A percentile compares a stretch with the other conserved stretches of the same genome.
phyloP scores from a whole-genome alignment of 2,797 vertebrate genomes.

The Sus cebifrons region DNA sequence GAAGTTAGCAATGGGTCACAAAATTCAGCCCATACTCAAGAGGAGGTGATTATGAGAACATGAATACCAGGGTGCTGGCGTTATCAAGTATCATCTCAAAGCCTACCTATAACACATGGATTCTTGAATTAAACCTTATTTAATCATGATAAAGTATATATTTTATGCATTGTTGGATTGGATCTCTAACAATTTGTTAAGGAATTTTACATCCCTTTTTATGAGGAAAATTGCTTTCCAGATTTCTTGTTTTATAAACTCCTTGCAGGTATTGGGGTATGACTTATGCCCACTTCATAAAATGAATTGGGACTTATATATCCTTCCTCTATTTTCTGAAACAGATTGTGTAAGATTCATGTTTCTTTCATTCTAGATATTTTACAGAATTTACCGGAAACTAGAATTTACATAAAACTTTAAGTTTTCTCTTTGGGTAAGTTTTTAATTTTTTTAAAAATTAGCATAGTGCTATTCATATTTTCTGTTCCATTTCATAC shows the following conservation, averaged over 20 bases:
- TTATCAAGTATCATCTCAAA: background rate
- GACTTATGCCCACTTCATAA: background rate
- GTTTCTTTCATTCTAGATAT: background rate
- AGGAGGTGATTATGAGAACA: background rate
- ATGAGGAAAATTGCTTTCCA: background rate
- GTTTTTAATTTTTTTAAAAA: background rate
- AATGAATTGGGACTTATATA: background rate
- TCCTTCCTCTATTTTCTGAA: background rate
- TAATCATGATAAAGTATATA: no score
- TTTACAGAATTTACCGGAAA: conserved; percentile 71
- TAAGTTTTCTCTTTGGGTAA: background rate
- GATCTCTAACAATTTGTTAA: background rate
- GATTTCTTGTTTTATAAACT: background rate
- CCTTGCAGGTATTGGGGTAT: background rate
- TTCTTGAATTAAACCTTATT: background rate
- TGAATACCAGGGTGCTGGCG: background rate
- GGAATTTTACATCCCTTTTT: background rate
- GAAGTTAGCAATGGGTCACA: background rate
- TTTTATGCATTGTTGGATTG: background rate
- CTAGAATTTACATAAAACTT: background rate
- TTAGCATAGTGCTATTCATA: background rate
- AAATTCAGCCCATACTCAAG: background rate
- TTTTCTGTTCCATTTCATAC: background rate
- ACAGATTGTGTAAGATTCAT: background rate
- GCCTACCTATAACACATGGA: background rate